Conservation (phyloP, 2,113 vertebrate genomes). For the Tylochromis polylepis region DNA sequence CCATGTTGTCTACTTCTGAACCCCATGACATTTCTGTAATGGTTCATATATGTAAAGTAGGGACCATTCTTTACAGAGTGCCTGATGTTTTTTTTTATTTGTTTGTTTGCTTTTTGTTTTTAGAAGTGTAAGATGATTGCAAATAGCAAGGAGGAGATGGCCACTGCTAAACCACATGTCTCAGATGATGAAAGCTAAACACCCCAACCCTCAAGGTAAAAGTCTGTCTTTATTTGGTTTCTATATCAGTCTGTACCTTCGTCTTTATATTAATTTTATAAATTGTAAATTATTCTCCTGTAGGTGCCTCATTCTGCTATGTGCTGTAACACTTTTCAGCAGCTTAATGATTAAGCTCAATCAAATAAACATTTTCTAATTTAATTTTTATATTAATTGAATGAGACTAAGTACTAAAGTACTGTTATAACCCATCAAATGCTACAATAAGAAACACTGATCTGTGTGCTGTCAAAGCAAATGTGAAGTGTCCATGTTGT, state of each 20-base stretch:
- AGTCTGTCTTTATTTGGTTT: neutral
- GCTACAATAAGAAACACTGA: neutral
- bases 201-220: slow-evolving; percentile 29
- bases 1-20: neutral
- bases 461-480: neutral
- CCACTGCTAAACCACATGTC: slow-evolving; percentile 88
- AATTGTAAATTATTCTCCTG: neutral
- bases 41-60: neutral
- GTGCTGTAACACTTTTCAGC: neutral
- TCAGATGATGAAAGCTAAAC: slow-evolving; percentile 83
- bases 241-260: neutral
- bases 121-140: slow-evolving; percentile 99
- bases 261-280: neutral
- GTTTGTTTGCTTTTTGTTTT: slow-evolving; percentile 17
- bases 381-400: neutral
- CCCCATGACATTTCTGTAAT: neutral
- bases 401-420: neutral
- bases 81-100: neutral
- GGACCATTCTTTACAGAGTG: neutral
- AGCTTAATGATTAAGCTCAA: neutral
- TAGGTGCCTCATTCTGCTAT: neutral
- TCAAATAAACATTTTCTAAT: neutral
- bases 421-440: neutral
- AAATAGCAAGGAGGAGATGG: slow-evolving; percentile 95
- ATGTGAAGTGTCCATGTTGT: neutral